Conservation (phyloP, 2,797 vertebrate genomes). For the Sparus aurata region DNA sequence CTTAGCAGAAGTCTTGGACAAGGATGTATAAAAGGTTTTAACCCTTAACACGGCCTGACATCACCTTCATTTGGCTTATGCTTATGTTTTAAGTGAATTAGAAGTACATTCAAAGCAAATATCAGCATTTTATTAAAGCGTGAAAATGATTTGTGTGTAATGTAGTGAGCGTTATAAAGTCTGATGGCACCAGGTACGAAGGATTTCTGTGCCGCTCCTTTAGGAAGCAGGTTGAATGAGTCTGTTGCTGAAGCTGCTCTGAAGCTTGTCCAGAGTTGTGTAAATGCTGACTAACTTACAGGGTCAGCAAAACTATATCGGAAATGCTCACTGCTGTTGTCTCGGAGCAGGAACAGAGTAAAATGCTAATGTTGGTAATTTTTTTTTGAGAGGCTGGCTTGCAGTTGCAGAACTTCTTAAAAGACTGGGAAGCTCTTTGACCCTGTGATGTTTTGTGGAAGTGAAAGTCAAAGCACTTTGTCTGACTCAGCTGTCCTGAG, state of each 20-base stretch:
- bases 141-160: too few relatives aligned
- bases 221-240: too few relatives aligned
- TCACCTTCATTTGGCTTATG: background rate
- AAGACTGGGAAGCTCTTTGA: background rate
- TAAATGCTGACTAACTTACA: background rate
- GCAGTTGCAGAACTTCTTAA: slow-evolving; percentile 1
- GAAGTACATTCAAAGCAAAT: background rate
- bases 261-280: too few relatives aligned
- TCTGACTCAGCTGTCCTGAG: background rate
- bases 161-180: too few relatives aligned
- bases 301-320: background rate
- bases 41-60: background rate
- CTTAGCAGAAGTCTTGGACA: slow-evolving; percentile 7
- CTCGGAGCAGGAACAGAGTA: background rate
- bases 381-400: background rate
- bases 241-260: too few relatives aligned
- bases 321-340: slow-evolving; percentile 9
- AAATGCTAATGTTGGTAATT: background rate
- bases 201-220: too few relatives aligned
- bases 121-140: too few relatives aligned
- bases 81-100: background rate
- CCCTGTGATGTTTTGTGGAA: slow-evolving; percentile 13
- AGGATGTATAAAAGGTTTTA: background rate
- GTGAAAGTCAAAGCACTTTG: slow-evolving; percentile 25
- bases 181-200: too few relatives aligned